phyloP scores from a whole-genome alignment of 2,888 invertebrate species.

The Gibbula magus region DNA sequence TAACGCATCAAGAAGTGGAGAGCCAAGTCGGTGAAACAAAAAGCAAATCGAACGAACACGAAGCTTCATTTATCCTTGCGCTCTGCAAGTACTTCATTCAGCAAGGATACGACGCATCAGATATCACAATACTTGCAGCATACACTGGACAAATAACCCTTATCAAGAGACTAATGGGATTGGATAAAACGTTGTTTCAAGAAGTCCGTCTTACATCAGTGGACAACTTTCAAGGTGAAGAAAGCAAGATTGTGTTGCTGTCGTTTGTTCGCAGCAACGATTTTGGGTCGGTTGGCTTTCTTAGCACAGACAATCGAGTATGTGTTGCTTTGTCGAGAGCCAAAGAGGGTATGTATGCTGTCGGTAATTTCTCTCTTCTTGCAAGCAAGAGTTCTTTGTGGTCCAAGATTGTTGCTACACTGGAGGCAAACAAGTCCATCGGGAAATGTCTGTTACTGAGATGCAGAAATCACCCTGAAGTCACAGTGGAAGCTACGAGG shows the following conservation, averaged over 20 bases:
- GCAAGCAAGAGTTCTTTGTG: constrained; percentile 47
- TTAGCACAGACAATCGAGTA: constrained; percentile 65
- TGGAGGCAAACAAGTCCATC: constrained; percentile 35
- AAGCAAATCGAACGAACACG: constrained; percentile 63
- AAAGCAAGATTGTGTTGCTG: constrained; percentile 73
- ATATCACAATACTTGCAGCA: constrained; percentile 68
- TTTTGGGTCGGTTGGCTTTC: constrained; percentile 66
- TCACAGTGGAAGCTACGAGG: constrained; percentile 33
- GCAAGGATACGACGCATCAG: constrained; percentile 63
- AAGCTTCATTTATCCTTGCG: constrained; percentile 61
- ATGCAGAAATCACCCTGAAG: constrained; percentile 64
- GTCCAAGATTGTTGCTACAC: constrained; percentile 42
- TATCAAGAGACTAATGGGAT: constrained; percentile 56
- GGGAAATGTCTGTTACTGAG: constrained; percentile 47
- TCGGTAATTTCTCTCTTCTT: constrained; percentile 66
- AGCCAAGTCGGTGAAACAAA: constrained; percentile 42
- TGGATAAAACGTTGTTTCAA: constrained; percentile 40
- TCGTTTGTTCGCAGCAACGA: constrained; percentile 72
- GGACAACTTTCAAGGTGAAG: constrained; percentile 73
- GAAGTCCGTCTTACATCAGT: constrained; percentile 63
- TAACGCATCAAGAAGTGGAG: constrained; percentile 62
- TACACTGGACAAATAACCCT: constrained; percentile 67
- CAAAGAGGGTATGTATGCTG: constrained; percentile 66
- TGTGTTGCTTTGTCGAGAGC: constrained; percentile 73
- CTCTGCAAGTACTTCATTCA: constrained; percentile 63